phyloP scores from a whole-genome alignment of 2,797 vertebrate species.

The Myotis myotis region DNA sequence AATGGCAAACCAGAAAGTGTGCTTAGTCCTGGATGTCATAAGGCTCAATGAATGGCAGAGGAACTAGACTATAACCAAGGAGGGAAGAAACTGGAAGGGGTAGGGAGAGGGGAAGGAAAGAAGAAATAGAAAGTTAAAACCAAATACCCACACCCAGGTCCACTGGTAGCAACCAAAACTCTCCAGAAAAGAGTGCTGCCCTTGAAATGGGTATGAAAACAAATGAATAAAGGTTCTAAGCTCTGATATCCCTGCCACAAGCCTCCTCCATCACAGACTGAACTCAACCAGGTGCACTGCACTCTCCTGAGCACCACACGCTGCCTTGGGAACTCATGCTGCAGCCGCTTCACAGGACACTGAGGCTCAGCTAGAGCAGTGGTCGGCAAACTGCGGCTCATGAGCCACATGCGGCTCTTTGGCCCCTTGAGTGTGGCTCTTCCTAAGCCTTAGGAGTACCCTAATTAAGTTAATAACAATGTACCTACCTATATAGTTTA shows the following conservation, averaged over 20 bases:
- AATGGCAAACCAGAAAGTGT: not conserved
- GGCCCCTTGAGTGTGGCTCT: no score
- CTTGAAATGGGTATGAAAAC: not conserved
- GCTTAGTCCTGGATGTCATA: fast-evolving
- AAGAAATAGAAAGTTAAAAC: not conserved
- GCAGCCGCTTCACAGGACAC: not conserved
- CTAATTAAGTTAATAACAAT: no score
- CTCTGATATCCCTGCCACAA: not conserved
- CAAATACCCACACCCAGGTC: not conserved
- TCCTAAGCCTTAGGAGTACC: no score
- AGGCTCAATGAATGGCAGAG: fast-evolving
- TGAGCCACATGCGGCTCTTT: no score
- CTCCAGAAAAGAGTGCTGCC: not conserved
- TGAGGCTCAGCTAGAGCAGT: not conserved
- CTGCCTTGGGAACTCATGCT: fast-evolving
- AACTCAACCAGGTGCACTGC: not conserved
- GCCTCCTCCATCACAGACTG: not conserved
- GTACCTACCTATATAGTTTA: no score
- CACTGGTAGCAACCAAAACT: not conserved
- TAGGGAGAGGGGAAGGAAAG: no score
- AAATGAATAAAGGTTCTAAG: not conserved
- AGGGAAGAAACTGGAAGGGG: no score
- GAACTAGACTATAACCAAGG: not conserved
- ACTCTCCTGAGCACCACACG: fast-evolving
- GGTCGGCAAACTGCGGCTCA: no score